phyloP scores from a whole-genome alignment of 1,140 invertebrate genomes.

The Brachystomella parvula region DNA sequence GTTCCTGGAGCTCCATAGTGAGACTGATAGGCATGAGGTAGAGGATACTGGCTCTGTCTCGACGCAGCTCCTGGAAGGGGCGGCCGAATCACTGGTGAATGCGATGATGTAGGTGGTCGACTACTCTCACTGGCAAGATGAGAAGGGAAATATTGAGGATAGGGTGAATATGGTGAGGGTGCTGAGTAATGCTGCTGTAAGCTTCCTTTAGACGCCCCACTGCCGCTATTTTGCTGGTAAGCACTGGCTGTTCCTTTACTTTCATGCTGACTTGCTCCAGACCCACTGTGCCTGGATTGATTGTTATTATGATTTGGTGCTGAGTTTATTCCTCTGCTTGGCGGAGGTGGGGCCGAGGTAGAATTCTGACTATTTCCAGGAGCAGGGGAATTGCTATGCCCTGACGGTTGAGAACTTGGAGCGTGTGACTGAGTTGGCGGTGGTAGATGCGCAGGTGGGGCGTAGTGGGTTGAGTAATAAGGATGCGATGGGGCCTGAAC shows the following conservation, averaged over 20 bases:
- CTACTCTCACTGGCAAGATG: neutral
- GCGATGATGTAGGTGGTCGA: conserved; percentile 14
- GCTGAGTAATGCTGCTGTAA: neutral
- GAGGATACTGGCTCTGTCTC: neutral
- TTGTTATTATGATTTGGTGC: neutral
- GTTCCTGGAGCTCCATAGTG: neutral
- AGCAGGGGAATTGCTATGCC: neutral
- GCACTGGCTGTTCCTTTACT: neutral
- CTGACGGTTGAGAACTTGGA: neutral
- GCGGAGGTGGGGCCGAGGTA: neutral
- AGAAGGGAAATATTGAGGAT: conserved; percentile 27
- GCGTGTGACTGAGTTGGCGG: neutral
- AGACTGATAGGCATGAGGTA: neutral
- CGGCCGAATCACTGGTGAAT: neutral
- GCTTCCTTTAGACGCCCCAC: neutral
- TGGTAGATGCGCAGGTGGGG: neutral
- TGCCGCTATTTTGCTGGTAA: neutral
- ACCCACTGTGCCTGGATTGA: neutral
- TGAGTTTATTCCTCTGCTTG: neutral
- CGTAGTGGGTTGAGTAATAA: neutral
- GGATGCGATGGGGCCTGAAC: neutral
- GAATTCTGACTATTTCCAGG: neutral
- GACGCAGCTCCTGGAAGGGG: conserved; percentile 6
- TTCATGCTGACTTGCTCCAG: no score
- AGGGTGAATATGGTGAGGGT: conserved; percentile 16